Conservation (phyloP, 1,140 invertebrate species). For the Heliconius himera region DNA sequence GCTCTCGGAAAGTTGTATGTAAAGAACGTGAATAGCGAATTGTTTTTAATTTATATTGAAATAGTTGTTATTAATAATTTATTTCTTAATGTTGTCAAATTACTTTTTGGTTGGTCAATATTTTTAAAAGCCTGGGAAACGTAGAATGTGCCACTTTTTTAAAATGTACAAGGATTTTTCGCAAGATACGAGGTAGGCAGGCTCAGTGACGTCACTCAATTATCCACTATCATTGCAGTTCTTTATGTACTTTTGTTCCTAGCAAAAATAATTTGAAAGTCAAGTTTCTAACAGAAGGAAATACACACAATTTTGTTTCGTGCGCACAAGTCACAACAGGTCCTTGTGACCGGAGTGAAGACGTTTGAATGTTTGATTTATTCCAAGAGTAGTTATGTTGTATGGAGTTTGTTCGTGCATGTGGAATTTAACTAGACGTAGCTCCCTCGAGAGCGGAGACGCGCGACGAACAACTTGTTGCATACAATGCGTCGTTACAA, state of each 20-base stretch:
- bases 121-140: no score
- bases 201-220: no score
- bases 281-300: no score
- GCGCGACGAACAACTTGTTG: neutral
- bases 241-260: no score
- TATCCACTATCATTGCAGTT: no score
- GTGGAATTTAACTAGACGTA: neutral
- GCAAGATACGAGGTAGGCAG: no score
- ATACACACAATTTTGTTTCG: neutral
- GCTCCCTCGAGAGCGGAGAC: neutral
- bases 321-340: neutral
- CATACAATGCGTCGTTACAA: neutral
- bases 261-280: no score
- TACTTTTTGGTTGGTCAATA: no score
- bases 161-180: no score
- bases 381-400: neutral
- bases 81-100: no score
- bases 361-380: conserved; percentile 2
- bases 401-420: conserved; percentile 9
- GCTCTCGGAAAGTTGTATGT: neutral
- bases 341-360: neutral
- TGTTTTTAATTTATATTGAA: neutral
- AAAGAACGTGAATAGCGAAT: neutral
- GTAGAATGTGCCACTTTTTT: no score
- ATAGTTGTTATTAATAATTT: no score